These are phyloP conservation scores for Diacarnus erythraeanus DNA, from an alignment of 37 sponge, comb jelly and placozoan genomes.

Conservation along the genomic window DNA sequence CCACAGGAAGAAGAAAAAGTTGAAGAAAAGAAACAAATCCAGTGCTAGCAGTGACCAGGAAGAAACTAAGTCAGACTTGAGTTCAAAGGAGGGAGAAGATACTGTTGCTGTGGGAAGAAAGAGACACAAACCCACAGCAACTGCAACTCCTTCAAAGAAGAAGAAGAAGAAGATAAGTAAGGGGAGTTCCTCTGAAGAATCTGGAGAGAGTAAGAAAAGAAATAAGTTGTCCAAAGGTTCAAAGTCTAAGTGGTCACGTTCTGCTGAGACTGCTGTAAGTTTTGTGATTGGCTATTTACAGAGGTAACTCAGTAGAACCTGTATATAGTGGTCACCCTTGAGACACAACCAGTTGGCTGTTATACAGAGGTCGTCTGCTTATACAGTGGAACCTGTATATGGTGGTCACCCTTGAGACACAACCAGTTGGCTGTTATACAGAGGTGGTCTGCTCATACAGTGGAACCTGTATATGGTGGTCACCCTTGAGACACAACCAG, in stretches of 20 bases:
- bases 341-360: too few relatives aligned
- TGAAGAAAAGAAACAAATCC: conserved; percentile 1
- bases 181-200: neutral
- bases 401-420: too few relatives aligned
- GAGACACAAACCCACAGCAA: neutral
- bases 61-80: neutral
- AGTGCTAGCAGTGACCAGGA: neutral
- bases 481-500: too few relatives aligned
- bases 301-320: too few relatives aligned
- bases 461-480: too few relatives aligned
- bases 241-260: neutral
- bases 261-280: conserved; percentile 2
- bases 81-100: neutral
- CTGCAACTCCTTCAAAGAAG: conserved; percentile 1
- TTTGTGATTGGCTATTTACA: too few relatives aligned
- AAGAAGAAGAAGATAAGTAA: conserved; percentile 6
- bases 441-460: too few relatives aligned
- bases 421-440: too few relatives aligned
- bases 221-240: conserved; percentile 2
- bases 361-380: too few relatives aligned
- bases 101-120: neutral
- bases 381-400: too few relatives aligned
- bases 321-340: too few relatives aligned
- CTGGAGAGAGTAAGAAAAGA: conserved; percentile 8
- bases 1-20: neutral